These are phyloP conservation scores for Eilema caniola DNA, from an alignment of 2,888 invertebrate species.

Conservation along the genomic window DNA sequence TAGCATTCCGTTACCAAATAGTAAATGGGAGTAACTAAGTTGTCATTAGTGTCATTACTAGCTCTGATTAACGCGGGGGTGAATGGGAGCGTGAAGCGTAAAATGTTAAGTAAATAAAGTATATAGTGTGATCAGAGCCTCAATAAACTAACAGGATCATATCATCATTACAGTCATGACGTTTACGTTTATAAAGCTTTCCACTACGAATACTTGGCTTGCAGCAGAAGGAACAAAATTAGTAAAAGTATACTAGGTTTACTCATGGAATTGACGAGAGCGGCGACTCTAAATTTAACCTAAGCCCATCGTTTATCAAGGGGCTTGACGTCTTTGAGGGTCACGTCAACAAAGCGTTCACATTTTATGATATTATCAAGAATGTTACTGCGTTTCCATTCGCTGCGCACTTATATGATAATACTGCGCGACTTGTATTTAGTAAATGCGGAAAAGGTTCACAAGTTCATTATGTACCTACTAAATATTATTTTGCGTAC, in stretches of 20 bases:
- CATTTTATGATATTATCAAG: conserved; percentile 1
- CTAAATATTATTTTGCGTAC: background rate
- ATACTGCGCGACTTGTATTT: background rate
- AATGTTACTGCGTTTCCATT: conserved; percentile 3
- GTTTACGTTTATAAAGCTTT: background rate
- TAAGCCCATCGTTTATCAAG: background rate
- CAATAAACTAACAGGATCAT: background rate
- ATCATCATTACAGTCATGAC: background rate
- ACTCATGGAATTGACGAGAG: background rate
- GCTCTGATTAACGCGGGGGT: conserved; percentile 7
- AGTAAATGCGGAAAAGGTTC: background rate
- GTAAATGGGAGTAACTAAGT: background rate
- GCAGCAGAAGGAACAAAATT: background rate
- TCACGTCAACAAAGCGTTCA: background rate
- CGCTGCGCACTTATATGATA: background rate
- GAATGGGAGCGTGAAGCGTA: conserved; percentile 8
- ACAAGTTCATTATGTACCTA: background rate
- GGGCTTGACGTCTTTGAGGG: conserved; percentile 6
- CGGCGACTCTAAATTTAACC: background rate
- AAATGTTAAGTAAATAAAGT: conserved; percentile 1
- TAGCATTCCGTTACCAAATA: background rate
- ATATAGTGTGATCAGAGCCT: conserved; percentile 12
- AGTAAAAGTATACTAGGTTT: background rate
- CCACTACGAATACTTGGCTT: background rate
- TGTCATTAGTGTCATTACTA: background rate